Conservation (phyloP, 2,888 invertebrate genomes). For the Rhamphomyia laevipes region DNA sequence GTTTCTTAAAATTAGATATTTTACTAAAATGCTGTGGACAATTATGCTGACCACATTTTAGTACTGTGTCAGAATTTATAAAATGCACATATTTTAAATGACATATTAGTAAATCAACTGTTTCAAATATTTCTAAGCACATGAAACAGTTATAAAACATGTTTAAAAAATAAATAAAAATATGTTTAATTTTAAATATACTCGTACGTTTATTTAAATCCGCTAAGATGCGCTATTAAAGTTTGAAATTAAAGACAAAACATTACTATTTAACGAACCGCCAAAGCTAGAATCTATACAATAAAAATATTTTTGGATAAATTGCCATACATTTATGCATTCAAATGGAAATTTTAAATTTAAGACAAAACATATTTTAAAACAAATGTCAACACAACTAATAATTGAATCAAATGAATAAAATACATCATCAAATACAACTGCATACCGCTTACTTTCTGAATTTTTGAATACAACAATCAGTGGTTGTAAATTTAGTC, state of each 20-base stretch:
- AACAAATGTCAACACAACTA: neutral
- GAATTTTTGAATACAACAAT: too few relatives aligned
- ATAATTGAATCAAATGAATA: too few relatives aligned
- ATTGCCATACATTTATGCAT: conserved; percentile 4
- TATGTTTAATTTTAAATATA: too few relatives aligned
- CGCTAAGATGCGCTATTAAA: too few relatives aligned
- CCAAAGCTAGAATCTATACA: too few relatives aligned
- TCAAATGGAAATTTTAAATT: conserved; percentile 4
- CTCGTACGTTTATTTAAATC: too few relatives aligned
- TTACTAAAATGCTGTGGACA: neutral
- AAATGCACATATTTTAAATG: neutral
- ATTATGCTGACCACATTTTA: neutral
- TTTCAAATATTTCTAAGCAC: neutral
- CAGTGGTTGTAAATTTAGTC: too few relatives aligned
- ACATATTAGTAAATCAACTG: neutral
- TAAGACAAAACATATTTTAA: conserved; percentile 4
- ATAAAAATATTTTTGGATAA: conserved; percentile 7
- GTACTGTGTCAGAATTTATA: neutral
- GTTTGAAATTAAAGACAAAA: too few relatives aligned
- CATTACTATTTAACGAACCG: too few relatives aligned
- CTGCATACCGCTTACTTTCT: too few relatives aligned
- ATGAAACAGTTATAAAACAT: neutral
- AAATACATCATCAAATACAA: too few relatives aligned
- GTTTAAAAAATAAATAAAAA: neutral
- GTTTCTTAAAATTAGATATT: neutral